A percentile compares a stretch with the other conserved stretches of the same genome.
phyloP scores from a whole-genome alignment of 2,113 vertebrate species.

The Prionailurus bengalensis region DNA sequence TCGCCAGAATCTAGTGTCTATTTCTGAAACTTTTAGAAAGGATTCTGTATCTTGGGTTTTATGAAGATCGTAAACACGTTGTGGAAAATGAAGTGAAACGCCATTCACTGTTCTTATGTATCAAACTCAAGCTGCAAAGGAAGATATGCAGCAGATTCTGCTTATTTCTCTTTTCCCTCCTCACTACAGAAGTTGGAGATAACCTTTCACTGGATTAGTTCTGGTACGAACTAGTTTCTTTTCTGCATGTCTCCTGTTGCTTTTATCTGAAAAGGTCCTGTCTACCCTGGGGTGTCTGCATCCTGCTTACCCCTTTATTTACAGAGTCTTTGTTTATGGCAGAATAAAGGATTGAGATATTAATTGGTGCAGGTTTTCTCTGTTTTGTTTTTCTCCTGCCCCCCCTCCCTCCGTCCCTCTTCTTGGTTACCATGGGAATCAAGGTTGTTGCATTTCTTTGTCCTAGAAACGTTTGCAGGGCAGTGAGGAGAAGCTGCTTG shows the following conservation, averaged over 20 bases:
- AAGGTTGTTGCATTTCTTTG: neutral
- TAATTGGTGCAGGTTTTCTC: neutral
- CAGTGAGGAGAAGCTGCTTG: neutral
- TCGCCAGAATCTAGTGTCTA: neutral
- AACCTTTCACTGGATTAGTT: neutral
- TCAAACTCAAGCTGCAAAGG: neutral
- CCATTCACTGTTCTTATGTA: neutral
- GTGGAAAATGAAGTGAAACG: neutral
- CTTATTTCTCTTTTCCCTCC: neutral
- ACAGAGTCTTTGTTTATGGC: neutral
- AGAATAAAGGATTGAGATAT: neutral
- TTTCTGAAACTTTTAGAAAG: neutral
- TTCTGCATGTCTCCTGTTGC: neutral
- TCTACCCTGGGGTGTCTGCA: neutral
- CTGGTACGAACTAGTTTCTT: neutral
- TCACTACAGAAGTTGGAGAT: neutral
- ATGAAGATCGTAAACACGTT: neutral
- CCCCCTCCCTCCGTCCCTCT: neutral
- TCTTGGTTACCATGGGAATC: neutral
- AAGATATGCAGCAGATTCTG: neutral
- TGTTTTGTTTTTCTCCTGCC: neutral
- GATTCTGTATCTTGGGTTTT: neutral
- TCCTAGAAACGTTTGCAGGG: neutral
- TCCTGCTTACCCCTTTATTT: neutral
- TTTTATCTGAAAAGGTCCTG: conserved; percentile 10